phyloP scores from a whole-genome alignment of 2,797 vertebrate species.

The Platyrinchus mystaceus region DNA sequence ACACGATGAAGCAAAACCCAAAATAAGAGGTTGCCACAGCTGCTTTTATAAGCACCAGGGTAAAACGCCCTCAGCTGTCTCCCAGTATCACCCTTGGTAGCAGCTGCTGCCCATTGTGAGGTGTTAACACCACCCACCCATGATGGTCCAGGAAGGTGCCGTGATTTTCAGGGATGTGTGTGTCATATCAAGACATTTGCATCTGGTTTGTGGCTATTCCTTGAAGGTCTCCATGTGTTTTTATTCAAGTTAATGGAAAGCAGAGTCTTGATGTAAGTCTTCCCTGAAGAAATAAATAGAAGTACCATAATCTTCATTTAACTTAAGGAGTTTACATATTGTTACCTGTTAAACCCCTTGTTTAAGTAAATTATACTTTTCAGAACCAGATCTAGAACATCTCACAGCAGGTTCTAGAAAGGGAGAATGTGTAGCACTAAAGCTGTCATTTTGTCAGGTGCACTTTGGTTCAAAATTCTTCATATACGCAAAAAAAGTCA shows the following conservation, averaged over 20 bases:
- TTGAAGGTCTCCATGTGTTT: neutral
- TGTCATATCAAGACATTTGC: fast-evolving
- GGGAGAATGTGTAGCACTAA: fast-evolving
- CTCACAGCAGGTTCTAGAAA: neutral
- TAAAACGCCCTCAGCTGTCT: neutral
- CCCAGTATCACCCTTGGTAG: fast-evolving
- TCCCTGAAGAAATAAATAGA: neutral
- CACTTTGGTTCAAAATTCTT: neutral
- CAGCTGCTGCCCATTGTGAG: fast-evolving
- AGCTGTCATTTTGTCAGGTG: neutral
- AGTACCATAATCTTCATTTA: neutral
- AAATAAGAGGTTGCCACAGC: slow-evolving; percentile 79
- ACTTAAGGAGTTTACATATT: neutral
- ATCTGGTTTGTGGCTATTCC: neutral
- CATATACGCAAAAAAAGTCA: fast-evolving
- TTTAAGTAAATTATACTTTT: neutral
- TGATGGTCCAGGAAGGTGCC: fast-evolving
- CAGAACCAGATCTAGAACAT: neutral
- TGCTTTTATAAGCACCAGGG: slow-evolving; percentile 80
- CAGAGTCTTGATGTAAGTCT: neutral
- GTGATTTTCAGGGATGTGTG: fast-evolving
- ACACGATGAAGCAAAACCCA: slow-evolving; percentile 82
- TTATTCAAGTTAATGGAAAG: neutral
- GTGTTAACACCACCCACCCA: fast-evolving
- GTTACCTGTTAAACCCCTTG: neutral